Evolutionary conservation across 2,888 invertebrate species (phyloP).

Genomic region (Lordiphosa andalusiaca): DNA sequence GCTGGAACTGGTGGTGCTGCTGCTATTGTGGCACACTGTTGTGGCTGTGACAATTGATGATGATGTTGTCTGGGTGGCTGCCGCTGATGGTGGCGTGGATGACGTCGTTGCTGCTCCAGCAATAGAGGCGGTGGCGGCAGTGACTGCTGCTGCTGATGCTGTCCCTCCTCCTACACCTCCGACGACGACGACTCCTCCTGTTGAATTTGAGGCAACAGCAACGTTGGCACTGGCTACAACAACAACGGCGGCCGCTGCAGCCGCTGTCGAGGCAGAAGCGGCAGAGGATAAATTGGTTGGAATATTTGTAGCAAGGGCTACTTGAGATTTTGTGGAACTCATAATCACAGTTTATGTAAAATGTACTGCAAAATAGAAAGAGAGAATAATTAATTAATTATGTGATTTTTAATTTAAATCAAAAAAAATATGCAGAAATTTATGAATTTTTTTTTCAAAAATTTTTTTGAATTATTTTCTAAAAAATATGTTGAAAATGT

Average conservation of each 20-base stretch:
- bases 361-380: slow-evolving; percentile 60
- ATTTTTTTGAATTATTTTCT: too few species aligned
- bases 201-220: slow-evolving; percentile 52
- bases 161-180: slow-evolving; percentile 14
- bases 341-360: slow-evolving; percentile 79
- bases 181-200: slow-evolving; percentile 8
- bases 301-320: slow-evolving; percentile 80
- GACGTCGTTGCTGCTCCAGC: slow-evolving; percentile 16
- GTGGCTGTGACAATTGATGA: slow-evolving; percentile 10
- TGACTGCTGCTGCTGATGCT: slow-evolving; percentile 18
- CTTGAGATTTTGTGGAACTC: slow-evolving; percentile 81
- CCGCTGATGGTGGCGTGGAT: slow-evolving; percentile 30
- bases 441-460: too few species aligned
- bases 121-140: slow-evolving; percentile 16
- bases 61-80: slow-evolving; percentile 19
- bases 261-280: slow-evolving; percentile 59
- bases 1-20: slow-evolving; percentile 5
- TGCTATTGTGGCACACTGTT: too few species aligned
- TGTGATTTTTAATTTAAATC: too few species aligned
- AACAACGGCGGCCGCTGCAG: slow-evolving; percentile 65
- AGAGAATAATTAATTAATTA: neutral
- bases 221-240: slow-evolving; percentile 58
- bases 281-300: slow-evolving; percentile 77
- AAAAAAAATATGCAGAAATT: too few species aligned
- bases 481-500: too few species aligned